Evolutionary conservation across 2,888 invertebrate species (phyloP).

Genomic region (Exocentrus adspersus): DNA sequence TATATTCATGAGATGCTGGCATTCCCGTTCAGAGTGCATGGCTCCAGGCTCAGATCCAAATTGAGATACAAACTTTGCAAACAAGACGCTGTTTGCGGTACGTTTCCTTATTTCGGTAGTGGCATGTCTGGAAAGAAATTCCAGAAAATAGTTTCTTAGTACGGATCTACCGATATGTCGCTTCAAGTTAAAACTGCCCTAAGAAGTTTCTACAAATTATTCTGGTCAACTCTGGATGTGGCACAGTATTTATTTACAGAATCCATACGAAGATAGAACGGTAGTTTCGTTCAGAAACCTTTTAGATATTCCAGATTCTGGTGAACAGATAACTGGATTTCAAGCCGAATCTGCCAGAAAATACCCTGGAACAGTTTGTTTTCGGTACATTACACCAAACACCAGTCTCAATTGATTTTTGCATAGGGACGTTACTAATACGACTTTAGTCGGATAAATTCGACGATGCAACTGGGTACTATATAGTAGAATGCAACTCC

Average conservation of each 20-base stretch:
- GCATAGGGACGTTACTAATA: neutral
- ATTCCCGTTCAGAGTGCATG: neutral
- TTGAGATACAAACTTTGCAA: slow-evolving; percentile 13
- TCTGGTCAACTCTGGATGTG: no score
- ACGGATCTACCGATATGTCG: no score
- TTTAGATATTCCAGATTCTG: no score
- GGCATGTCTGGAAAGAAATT: neutral
- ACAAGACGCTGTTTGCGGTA: neutral
- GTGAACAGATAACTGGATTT: neutral
- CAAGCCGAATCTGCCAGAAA: neutral
- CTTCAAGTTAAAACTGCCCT: no score
- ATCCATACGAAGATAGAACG: no score
- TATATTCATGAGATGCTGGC: slow-evolving; percentile 20
- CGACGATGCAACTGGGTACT: neutral
- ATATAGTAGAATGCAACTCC: no score
- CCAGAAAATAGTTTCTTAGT: no score
- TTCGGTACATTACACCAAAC: neutral
- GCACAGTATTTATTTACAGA: no score
- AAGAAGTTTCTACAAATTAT: no score
- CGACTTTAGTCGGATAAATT: neutral
- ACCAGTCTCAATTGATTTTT: neutral
- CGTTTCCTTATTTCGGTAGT: neutral
- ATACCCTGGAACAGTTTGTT: neutral
- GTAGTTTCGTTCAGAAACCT: no score
- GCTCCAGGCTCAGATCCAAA: slow-evolving; percentile 1